Base-by-base conservation (phyloP, 2,113 vertebrate species). In the Cyprinodon brontotheroides region DNA sequence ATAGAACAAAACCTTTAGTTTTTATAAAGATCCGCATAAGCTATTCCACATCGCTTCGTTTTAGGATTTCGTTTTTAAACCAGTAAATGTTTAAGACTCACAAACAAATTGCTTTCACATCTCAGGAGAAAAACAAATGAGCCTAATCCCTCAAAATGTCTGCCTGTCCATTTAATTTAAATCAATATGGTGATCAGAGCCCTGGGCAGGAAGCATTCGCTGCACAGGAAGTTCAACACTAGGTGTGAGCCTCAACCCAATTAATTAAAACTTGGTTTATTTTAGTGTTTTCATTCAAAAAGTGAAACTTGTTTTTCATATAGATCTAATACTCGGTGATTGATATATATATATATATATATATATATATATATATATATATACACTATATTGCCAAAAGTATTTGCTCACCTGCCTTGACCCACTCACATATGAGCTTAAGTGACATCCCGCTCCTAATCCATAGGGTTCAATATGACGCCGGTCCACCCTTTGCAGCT, bases 211-310 rank as follows among this genome's bases (percentile, higher is more conserved):
- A 48, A 74, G 67, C 53, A 29, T 81, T 74, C 79, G 78, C 81
- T 85, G 71, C 75, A 86, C 75, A 67, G 65, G 60, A 77, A 79
- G 5, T 41, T 40, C 40, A 62, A 78, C 83, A 78, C 80, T 86
- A 71, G 63, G 43, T 48, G 70, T 64, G 70, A 50, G 79, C 77
- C 1, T 74, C 50, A 20, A 20, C 50, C n/a, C 50, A 57, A 20
- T 57, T 1, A n/a, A 57, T 20, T 20, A 57, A 57, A 9, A n/a
- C 17, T 20, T 53, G 14, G 6, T 53, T 53, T 20, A 20, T 20
- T 29, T 7, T 15, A 20, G 15, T 20, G 13, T 17, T 53, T 5
- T 53, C 13, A 7, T 53, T 53, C 15, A 53, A 53, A 53, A 53
- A 53, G 5, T 6, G 4, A 15, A 29, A 29, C 29, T 29, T 20